A percentile compares a stretch with the other conserved stretches of the same genome.
Conservation (phyloP, 2,888 invertebrate species). For the Poecilus cupreus region DNA sequence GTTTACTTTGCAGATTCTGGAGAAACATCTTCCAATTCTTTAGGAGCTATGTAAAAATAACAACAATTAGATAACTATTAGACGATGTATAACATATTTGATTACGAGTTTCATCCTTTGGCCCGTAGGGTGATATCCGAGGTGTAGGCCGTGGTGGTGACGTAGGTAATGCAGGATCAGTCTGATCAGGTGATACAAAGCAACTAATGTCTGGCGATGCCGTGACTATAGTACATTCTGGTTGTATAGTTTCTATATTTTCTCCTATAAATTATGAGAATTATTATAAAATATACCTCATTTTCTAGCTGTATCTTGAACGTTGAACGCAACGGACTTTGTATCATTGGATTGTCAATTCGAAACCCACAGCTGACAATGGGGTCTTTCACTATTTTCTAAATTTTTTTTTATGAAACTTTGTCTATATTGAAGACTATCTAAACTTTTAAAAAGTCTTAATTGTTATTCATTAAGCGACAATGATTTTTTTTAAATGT, state of each 20-base stretch:
- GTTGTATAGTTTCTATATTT: neutral
- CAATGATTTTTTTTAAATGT: too few species aligned
- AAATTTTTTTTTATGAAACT: too few species aligned
- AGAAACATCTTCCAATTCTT: neutral
- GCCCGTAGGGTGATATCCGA: neutral
- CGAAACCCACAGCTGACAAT: too few species aligned
- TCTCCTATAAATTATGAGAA: conserved; percentile 3
- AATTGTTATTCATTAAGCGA: too few species aligned
- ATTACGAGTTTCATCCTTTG: neutral
- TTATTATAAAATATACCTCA: too few species aligned
- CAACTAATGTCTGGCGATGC: conserved; percentile 35
- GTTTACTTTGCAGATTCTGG: conserved; percentile 12
- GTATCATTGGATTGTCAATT: too few species aligned
- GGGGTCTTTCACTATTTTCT: too few species aligned
- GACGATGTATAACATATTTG: neutral
- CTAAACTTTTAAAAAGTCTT: too few species aligned
- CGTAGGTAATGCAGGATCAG: neutral
- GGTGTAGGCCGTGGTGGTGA: neutral
- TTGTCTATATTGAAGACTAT: too few species aligned
- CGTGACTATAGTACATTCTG: neutral
- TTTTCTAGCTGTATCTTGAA: too few species aligned
- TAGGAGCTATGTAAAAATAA: neutral
- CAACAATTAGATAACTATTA: neutral
- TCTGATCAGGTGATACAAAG: conserved; percentile 4
- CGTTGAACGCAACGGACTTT: too few species aligned